Conservation (phyloP, 2,113 vertebrate genomes). For the Equus quagga region DNA sequence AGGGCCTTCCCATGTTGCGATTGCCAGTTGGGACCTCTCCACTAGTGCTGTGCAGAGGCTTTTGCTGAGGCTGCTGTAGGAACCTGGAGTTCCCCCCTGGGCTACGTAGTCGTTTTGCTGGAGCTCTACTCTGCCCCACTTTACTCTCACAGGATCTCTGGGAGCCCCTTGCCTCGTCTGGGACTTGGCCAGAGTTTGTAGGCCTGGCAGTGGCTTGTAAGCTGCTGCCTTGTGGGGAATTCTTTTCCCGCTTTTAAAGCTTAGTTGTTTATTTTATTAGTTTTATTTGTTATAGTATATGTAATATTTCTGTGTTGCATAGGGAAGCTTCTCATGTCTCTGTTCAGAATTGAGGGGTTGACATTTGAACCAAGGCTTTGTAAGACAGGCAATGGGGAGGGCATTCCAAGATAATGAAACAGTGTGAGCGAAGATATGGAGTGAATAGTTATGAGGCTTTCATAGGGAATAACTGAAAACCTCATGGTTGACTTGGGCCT, state of each 20-base stretch:
- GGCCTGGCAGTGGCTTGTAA: no score
- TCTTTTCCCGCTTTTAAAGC: slow-evolving; percentile 21
- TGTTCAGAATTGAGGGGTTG: slow-evolving; percentile 26
- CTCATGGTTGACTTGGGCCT: slow-evolving; percentile 21
- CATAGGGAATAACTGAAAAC: slow-evolving; percentile 20
- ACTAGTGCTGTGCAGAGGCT: no score
- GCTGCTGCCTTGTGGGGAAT: not conserved
- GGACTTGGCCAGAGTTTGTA: no score
- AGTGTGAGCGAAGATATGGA: not conserved
- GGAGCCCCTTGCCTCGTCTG: no score
- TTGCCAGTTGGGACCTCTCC: no score
- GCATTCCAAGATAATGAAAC: not conserved
- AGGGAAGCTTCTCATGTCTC: not conserved
- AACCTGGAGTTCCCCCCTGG: no score
- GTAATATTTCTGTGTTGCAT: not conserved
- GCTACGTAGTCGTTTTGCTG: no score
- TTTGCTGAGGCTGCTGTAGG: no score
- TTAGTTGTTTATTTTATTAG: not conserved
- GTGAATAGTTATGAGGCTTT: not conserved
- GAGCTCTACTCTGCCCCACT: no score
- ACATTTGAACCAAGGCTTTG: not conserved
- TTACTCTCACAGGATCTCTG: no score
- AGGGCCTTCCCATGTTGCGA: no score
- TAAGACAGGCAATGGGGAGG: not conserved
- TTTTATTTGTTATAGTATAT: not conserved